These are phyloP conservation scores for Caenorhabditis sp. DNA, from an alignment of 2,888 invertebrate species.

Conservation along the genomic window DNA sequence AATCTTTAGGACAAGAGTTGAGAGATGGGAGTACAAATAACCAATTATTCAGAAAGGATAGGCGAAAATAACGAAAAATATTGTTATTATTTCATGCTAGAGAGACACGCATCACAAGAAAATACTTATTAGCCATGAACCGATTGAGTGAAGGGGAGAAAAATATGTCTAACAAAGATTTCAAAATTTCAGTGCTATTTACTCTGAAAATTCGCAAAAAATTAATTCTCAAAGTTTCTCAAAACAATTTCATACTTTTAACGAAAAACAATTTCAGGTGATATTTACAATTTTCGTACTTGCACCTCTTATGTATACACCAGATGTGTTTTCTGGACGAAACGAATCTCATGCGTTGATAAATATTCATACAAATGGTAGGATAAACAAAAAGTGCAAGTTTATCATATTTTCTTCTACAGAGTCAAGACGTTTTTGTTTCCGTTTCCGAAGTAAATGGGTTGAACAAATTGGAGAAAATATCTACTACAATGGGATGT, in stretches of 20 bases:
- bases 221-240: no score
- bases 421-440: conserved; percentile 48
- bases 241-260: no score
- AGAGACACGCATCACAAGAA: background rate
- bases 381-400: conserved; percentile 3
- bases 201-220: no score
- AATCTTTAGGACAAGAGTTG: background rate
- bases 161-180: no score
- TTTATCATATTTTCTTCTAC: conserved; percentile 32
- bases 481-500: conserved; percentile 79
- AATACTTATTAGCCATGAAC: conserved; percentile 1
- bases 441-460: conserved; percentile 19
- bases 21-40: background rate
- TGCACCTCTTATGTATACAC: conserved; percentile 61
- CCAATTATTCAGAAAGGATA: background rate
- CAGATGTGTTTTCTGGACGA: conserved; percentile 61
- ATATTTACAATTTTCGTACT: conserved; percentile 74
- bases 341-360: conserved; percentile 53
- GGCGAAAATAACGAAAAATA: background rate
- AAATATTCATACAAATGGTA: conserved; percentile 55
- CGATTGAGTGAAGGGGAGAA: background rate
- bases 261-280: no score
- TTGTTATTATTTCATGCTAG: background rate
- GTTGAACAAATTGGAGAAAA: conserved; percentile 73
- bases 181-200: no score